Evolutionary conservation across 2,113 vertebrate genomes (phyloP).

Genomic region (Collichthys lucidus): DNA sequence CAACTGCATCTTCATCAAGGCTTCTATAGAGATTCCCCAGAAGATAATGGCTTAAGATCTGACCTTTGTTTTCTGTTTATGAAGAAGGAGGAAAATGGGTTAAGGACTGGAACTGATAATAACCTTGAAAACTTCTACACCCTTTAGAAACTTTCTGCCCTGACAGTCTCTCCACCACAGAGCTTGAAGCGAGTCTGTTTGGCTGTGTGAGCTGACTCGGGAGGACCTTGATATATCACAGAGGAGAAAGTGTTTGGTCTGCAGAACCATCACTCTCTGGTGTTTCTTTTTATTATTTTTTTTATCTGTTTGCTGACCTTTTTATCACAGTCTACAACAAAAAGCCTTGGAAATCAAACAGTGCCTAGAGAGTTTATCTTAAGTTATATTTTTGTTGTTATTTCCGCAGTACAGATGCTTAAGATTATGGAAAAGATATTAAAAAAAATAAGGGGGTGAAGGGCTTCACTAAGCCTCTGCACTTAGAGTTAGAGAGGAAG

Average conservation of each 20-base stretch:
- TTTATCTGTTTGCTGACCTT: slow-evolving; percentile 72
- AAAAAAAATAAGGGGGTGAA: slow-evolving; percentile 37
- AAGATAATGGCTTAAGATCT: slow-evolving; percentile 92
- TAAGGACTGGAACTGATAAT: slow-evolving; percentile 55
- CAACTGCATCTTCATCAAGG: slow-evolving; percentile 95
- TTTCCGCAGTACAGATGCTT: slow-evolving; percentile 67
- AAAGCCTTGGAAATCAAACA: slow-evolving; percentile 87
- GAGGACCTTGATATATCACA: slow-evolving; percentile 67
- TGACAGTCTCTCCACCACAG: slow-evolving; percentile 63
- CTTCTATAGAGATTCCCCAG: slow-evolving; percentile 96
- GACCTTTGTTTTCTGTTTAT: slow-evolving; percentile 37
- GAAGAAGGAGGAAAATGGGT: slow-evolving; percentile 56
- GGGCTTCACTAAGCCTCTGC: slow-evolving; percentile 66
- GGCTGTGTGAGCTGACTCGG: slow-evolving; percentile 61
- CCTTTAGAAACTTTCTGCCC: slow-evolving; percentile 76
- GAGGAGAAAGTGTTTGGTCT: slow-evolving; percentile 77
- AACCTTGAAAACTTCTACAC: slow-evolving; percentile 65
- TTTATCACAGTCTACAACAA: slow-evolving; percentile 80
- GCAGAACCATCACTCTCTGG: slow-evolving; percentile 78
- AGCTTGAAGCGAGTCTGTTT: slow-evolving; percentile 67
- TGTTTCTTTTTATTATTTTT: slow-evolving; percentile 61
- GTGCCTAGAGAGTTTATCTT: slow-evolving; percentile 87
- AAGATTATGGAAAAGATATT: slow-evolving; percentile 52
- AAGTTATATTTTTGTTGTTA: slow-evolving; percentile 77
- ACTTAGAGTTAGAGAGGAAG: slow-evolving; percentile 64